phyloP scores from a whole-genome alignment of 2,888 invertebrate genomes.

The Argynnis bischoffii region DNA sequence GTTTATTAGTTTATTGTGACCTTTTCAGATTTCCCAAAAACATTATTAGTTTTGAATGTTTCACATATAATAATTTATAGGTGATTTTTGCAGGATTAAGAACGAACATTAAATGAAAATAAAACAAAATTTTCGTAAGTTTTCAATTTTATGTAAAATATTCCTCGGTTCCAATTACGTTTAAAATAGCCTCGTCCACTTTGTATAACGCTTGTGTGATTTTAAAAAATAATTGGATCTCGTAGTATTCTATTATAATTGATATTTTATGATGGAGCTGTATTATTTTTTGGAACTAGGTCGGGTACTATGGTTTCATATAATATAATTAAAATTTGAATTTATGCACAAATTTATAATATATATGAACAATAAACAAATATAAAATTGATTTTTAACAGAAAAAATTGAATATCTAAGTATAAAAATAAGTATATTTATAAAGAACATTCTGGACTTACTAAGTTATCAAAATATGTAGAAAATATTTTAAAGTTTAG shows the following conservation, averaged over 20 bases:
- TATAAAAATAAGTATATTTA: not conserved
- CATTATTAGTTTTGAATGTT: constrained; percentile 20
- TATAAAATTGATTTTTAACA: too few relatives aligned
- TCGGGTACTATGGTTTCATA: not conserved
- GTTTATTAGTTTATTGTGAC: constrained; percentile 32
- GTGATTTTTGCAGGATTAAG: too few relatives aligned
- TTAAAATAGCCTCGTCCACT: constrained; percentile 14
- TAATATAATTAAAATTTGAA: not conserved
- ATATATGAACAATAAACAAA: too few relatives aligned
- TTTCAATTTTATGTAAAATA: not conserved
- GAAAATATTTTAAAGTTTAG: constrained; percentile 5
- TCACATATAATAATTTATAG: not conserved
- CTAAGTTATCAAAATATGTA: constrained; percentile 3
- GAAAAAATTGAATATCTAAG: not conserved
- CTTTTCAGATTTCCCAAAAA: constrained; percentile 28
- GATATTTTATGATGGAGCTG: constrained; percentile 12
- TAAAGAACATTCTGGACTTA: not conserved
- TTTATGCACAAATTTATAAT: not conserved
- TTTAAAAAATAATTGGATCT: constrained; percentile 10
- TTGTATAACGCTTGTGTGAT: constrained; percentile 7
- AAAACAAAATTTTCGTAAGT: not conserved
- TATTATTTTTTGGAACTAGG: constrained; percentile 5
- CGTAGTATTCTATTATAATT: constrained; percentile 14
- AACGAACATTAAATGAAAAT: too few relatives aligned
- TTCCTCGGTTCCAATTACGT: constrained; percentile 10